phyloP scores from a whole-genome alignment of 2,888 invertebrate genomes.

The Tachina fera region DNA sequence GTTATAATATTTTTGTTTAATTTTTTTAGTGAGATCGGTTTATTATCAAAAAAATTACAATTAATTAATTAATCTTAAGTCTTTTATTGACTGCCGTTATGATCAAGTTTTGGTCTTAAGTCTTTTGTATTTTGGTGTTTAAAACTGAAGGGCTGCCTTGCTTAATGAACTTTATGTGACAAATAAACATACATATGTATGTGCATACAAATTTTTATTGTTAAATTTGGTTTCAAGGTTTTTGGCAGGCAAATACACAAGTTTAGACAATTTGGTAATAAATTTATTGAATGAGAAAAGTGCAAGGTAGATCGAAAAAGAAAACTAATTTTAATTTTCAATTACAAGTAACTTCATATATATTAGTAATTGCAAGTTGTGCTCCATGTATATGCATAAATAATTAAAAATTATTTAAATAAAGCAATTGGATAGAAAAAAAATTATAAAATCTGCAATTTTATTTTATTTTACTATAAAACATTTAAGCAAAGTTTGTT shows the following conservation, averaged over 20 bases:
- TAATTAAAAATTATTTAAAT: no score
- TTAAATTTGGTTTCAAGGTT: conserved; percentile 30
- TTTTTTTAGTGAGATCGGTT: not conserved
- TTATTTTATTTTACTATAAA: no score
- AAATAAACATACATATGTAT: not conserved
- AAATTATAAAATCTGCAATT: no score
- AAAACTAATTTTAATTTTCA: not conserved
- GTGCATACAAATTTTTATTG: conserved; percentile 9
- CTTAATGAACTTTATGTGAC: conserved; percentile 26
- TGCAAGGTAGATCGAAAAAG: not conserved
- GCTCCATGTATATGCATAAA: no score
- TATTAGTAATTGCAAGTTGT: no score
- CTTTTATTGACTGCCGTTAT: conserved; percentile 68
- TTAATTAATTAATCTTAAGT: conserved; percentile 74
- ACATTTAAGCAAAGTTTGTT: no score
- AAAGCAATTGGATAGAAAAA: no score
- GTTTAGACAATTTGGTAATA: not conserved
- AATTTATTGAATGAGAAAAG: not conserved
- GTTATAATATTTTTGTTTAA: not conserved
- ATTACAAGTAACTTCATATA: no score
- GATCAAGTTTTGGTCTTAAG: conserved; percentile 19
- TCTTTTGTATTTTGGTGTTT: conserved; percentile 6
- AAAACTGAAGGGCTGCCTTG: not conserved
- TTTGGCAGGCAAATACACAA: conserved; percentile 21
- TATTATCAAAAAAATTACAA: not conserved